Evolutionary conservation across 1,140 invertebrate genomes (phyloP), one percentile per base, ranked within the genome.

Genomic region (Habropoda laboriosa): DNA sequence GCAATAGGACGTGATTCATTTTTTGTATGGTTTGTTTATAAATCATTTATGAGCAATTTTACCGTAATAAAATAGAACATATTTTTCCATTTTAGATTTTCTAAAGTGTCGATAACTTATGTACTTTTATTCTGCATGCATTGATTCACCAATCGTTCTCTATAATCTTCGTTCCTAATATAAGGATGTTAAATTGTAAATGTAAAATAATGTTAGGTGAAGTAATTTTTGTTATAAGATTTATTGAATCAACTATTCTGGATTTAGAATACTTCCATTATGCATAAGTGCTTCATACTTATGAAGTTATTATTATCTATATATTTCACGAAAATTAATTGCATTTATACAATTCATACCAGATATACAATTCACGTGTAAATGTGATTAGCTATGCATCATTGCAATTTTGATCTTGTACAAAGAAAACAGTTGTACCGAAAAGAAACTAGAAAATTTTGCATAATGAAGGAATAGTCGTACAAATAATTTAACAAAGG

Each of bases 391-490:
- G 18, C 18, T 18, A 40, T 66, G 5, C 16, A 40, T 35, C 16
- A 12, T 55, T 47, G 12, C 47, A 42, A 53, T 68, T 21, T 13
- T 12, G 35, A 6, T 53, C 27, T 4, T 57, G 49, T 42, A 35
- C 13, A 67, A 21, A 40, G 16, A 12, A 49, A 27, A 0, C n/a
- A 45, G 13, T 3, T 38, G 24, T 47, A 27, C 24, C 24, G 16
- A 30, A 10, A 42, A 27, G 58, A n/a, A 60, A 49, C 13, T 72
- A 35, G 32, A 1, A 53, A 42, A 70, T 13, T 7, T 53, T 27
- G 45, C 58, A n/a, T 47, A 35, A 38, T 47, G 30, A 63, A 58
- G n/a, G 63, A 38, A 64, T 55, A 47, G 13, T 57, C 49, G 51
- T 13, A 72, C 30, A 47, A 13, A 68, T 51, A 74, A 64, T n/a